phyloP scores from a whole-genome alignment of 1,140 invertebrate genomes.

The Drosophila micromelanica region DNA sequence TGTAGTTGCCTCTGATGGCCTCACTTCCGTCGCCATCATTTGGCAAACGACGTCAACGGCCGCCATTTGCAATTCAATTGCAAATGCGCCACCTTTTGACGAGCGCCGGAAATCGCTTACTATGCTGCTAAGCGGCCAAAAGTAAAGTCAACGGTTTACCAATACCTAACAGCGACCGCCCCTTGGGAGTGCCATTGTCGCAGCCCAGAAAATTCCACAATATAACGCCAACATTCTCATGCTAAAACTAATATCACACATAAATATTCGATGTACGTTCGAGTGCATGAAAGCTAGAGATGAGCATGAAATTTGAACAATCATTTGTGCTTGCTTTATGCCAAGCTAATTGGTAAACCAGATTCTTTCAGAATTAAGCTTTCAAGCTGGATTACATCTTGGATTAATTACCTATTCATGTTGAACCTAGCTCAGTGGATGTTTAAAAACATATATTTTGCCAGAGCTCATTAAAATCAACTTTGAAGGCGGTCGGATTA shows the following conservation, averaged over 20 bases:
- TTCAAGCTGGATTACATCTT: too few species aligned
- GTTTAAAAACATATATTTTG: too few species aligned
- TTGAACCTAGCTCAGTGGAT: too few species aligned
- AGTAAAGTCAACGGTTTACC: slow-evolving; percentile 46
- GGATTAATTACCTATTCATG: too few species aligned
- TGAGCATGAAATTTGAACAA: not conserved
- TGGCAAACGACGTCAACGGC: slow-evolving; percentile 58
- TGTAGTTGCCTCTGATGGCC: slow-evolving; percentile 61
- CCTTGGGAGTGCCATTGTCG: slow-evolving; percentile 34
- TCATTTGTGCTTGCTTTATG: too few species aligned
- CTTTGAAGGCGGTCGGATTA: too few species aligned
- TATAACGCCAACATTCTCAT: slow-evolving; percentile 67
- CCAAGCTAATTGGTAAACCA: too few species aligned
- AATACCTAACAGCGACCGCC: slow-evolving; percentile 42
- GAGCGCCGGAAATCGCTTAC: slow-evolving; percentile 77
- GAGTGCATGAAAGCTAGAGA: not conserved
- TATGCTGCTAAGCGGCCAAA: slow-evolving; percentile 63
- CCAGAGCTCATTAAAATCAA: too few species aligned
- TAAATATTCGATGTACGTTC: slow-evolving; percentile 47
- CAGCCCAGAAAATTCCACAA: slow-evolving; percentile 64
- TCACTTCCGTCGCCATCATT: slow-evolving; percentile 65
- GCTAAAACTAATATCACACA: slow-evolving; percentile 64
- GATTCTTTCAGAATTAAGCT: too few species aligned
- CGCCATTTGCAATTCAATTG: slow-evolving; percentile 81
- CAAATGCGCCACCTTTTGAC: slow-evolving; percentile 75